Conservation (phyloP, 1,140 invertebrate genomes). For the Zaprionus capensis region DNA sequence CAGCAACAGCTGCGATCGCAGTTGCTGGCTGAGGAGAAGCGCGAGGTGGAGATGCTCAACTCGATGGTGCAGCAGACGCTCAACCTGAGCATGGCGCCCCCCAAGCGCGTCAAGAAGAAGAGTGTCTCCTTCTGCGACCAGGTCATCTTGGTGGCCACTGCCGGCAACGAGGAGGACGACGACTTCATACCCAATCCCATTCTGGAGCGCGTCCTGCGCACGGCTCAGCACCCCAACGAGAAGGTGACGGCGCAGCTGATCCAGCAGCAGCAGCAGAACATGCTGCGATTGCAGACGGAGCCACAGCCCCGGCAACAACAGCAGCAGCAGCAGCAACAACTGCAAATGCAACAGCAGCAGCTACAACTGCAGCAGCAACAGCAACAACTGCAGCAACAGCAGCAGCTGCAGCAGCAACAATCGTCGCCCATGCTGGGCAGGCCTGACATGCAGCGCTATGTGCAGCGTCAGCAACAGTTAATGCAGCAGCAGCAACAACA, state of each 20-base stretch:
- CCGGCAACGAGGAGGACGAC: slow-evolving; percentile 95
- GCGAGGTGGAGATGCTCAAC: slow-evolving; percentile 86
- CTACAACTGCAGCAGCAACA: slow-evolving; percentile 57
- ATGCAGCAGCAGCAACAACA: slow-evolving; percentile 67
- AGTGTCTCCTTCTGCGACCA: slow-evolving; percentile 97
- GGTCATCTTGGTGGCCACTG: slow-evolving; percentile 95
- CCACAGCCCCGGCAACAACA: slow-evolving; percentile 78
- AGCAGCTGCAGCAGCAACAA: slow-evolving; percentile 64
- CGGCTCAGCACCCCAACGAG: slow-evolving; percentile 86
- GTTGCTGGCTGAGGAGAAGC: slow-evolving; percentile 85
- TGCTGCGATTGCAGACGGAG: slow-evolving; percentile 85
- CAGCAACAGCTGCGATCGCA: slow-evolving; percentile 72
- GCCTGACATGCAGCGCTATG: slow-evolving; percentile 76
- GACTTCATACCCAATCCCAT: slow-evolving; percentile 96
- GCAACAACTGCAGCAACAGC: slow-evolving; percentile 54
- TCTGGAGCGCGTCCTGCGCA: slow-evolving; percentile 92
- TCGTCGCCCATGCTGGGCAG: slow-evolving; percentile 64
- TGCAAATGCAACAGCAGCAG: slow-evolving; percentile 43
- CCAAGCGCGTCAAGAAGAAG: slow-evolving; percentile 92
- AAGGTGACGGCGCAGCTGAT: slow-evolving; percentile 85
- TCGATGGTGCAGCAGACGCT: slow-evolving; percentile 85
- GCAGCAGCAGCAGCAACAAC: slow-evolving; percentile 55
- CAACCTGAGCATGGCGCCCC: slow-evolving; percentile 51
- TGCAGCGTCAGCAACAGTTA: slow-evolving; percentile 62
- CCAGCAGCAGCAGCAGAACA: slow-evolving; percentile 86